Evolutionary conservation across 2,888 invertebrate genomes (phyloP).

Genomic region (Hecatera dysodea): DNA sequence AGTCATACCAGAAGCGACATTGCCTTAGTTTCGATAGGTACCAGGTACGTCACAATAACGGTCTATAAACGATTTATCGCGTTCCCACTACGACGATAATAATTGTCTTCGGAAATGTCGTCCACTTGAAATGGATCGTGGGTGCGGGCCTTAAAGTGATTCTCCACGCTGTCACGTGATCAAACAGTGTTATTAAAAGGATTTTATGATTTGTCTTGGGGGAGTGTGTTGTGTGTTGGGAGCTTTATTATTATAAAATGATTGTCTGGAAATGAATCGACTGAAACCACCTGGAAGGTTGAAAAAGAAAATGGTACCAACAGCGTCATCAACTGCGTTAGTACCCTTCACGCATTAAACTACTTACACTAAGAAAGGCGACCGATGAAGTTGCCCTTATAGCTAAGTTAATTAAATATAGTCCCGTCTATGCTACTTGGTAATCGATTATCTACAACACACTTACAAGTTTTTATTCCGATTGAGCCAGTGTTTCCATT

Average conservation of each 20-base stretch:
- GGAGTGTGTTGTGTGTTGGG: background rate
- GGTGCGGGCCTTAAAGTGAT: conserved; percentile 70
- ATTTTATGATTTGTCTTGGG: background rate
- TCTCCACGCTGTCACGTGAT: conserved; percentile 59
- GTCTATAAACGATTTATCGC: conserved; percentile 80
- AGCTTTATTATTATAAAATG: background rate
- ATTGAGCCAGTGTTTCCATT: background rate
- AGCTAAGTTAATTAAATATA: background rate
- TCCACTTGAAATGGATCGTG: conserved; percentile 78
- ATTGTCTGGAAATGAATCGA: background rate
- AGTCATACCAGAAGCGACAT: conserved; percentile 38
- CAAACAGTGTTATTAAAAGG: conserved; percentile 42
- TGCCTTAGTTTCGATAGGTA: conserved; percentile 27
- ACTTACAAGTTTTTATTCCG: background rate
- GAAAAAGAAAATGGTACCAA: background rate
- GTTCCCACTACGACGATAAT: conserved; percentile 75
- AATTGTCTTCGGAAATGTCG: conserved; percentile 81
- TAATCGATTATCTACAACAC: background rate
- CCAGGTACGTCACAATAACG: conserved; percentile 59
- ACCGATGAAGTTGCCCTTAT: background rate
- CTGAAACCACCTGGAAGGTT: background rate
- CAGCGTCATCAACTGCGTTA: background rate
- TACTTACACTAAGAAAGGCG: background rate
- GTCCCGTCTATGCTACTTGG: background rate
- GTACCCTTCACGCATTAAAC: background rate